phyloP scores from a whole-genome alignment of 2,797 vertebrate genomes.

The Diglossa cyanea region DNA sequence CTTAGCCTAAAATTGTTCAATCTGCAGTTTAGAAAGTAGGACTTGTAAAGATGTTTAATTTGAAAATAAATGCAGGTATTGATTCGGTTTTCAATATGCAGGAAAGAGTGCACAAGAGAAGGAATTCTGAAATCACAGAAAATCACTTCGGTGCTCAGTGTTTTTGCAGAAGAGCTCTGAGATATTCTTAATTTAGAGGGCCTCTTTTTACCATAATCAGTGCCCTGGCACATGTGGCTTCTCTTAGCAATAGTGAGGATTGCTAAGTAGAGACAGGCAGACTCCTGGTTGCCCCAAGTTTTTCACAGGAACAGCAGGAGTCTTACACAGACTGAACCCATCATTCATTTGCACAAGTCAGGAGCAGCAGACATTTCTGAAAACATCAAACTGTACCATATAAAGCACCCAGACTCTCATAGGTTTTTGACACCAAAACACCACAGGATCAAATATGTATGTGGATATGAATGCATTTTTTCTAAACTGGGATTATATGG shows the following conservation, averaged over 20 bases:
- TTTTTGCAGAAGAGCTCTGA: background rate
- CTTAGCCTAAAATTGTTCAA: background rate
- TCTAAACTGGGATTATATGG: background rate
- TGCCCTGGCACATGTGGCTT: background rate
- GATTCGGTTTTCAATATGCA: background rate
- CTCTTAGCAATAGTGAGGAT: background rate
- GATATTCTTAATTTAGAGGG: background rate
- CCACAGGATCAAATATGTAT: background rate
- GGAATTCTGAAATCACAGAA: background rate
- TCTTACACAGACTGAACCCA: background rate
- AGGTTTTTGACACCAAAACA: background rate
- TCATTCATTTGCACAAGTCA: background rate
- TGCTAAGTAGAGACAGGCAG: background rate
- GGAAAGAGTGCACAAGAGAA: background rate
- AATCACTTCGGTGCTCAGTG: background rate
- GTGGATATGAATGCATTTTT: background rate
- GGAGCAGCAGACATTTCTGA: background rate
- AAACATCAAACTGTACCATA: background rate
- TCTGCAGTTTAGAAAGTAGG: background rate
- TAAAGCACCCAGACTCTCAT: background rate
- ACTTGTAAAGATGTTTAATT: background rate
- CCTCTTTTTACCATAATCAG: background rate
- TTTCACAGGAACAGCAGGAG: background rate
- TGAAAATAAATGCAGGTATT: background rate
- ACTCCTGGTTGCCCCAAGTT: background rate